Conservation (phyloP, 1,140 invertebrate genomes). For the Atta cephalotes region DNA sequence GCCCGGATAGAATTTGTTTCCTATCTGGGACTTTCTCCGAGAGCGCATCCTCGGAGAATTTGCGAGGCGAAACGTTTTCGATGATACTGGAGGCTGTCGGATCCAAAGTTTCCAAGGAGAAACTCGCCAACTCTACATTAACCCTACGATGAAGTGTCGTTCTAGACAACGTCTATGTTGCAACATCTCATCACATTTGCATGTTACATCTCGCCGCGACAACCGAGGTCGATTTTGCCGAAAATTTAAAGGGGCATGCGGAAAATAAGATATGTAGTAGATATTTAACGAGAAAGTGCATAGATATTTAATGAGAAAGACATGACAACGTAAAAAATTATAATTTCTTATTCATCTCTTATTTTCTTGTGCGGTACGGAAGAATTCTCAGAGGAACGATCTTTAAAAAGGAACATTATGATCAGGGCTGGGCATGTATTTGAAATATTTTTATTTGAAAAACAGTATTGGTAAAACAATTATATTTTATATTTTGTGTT, state of each 20-base stretch:
- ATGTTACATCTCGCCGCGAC: conserved; percentile 28
- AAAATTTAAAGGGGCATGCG: background rate
- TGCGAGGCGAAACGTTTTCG: conserved; percentile 40
- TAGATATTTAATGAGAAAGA: background rate
- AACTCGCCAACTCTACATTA: conserved; percentile 53
- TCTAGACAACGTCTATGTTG: conserved; percentile 25
- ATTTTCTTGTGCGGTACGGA: background rate
- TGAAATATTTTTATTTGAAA: too few relatives aligned
- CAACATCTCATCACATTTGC: conserved; percentile 57
- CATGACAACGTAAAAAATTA: background rate
- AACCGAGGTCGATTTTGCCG: conserved; percentile 1
- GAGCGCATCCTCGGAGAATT: conserved; percentile 39
- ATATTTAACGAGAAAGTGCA: background rate
- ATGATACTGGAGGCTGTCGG: conserved; percentile 18
- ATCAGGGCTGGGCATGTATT: too few relatives aligned
- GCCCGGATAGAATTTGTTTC: conserved; percentile 49
- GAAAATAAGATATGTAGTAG: background rate
- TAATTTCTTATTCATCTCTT: background rate
- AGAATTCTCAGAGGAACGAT: background rate
- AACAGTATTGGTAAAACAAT: too few relatives aligned
- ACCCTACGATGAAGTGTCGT: conserved; percentile 54
- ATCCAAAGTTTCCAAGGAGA: conserved; percentile 46
- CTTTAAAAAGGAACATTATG: background rate
- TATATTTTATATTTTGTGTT: too few relatives aligned
- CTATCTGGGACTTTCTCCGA: conserved; percentile 35